These are phyloP conservation scores for Euphydryas editha DNA, from an alignment of 2,888 invertebrate genomes.

Conservation along the genomic window DNA sequence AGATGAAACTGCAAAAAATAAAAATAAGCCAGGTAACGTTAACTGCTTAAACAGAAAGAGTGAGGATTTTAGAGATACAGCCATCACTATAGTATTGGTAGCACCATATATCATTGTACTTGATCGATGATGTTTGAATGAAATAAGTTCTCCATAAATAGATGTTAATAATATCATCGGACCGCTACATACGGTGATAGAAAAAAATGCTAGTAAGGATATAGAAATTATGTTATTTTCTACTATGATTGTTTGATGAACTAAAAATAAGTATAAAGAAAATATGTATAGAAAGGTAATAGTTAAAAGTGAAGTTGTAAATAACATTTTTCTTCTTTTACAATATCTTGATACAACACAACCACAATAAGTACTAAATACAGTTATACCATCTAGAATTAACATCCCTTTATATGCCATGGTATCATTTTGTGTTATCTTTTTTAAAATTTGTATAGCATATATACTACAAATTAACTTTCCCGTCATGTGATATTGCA, in stretches of 20 bases:
- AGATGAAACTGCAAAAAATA: conserved; percentile 50
- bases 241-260: conserved; percentile 29
- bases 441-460: conserved; percentile 45
- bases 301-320: conserved; percentile 21
- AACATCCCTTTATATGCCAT: conserved; percentile 51
- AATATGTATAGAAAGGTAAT: conserved; percentile 38
- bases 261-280: conserved; percentile 43
- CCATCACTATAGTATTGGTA: conserved; percentile 45
- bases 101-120: conserved; percentile 44
- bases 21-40: conserved; percentile 50
- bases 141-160: conserved; percentile 53
- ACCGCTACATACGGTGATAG: conserved; percentile 52
- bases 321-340: conserved; percentile 49
- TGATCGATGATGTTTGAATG: conserved; percentile 47
- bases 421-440: conserved; percentile 44
- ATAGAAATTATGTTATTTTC: conserved; percentile 51
- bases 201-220: conserved; percentile 53
- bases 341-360: conserved; percentile 55
- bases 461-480: conserved; percentile 47
- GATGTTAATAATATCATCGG: conserved; percentile 53
- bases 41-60: conserved; percentile 49
- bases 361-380: conserved; percentile 59
- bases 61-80: conserved; percentile 50
- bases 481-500: conserved; percentile 46
- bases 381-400: conserved; percentile 51